A percentile compares a stretch with the other conserved stretches of the same genome.
These are phyloP conservation scores for Muscicapa striata DNA, from an alignment of 2,797 vertebrate genomes.

Conservation along the genomic window DNA sequence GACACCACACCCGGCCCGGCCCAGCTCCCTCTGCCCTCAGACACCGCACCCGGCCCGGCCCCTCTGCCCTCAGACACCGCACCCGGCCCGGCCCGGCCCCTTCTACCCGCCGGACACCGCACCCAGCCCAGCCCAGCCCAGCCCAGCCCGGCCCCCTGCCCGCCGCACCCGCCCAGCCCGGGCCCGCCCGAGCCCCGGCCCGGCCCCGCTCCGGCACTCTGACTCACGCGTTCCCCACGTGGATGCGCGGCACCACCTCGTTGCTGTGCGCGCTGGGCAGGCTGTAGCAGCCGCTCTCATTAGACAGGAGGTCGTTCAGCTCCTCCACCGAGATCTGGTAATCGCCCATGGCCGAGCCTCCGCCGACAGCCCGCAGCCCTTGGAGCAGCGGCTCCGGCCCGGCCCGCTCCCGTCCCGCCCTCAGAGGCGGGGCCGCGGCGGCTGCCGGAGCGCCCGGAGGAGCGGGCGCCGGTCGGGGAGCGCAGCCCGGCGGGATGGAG, in stretches of 20 bases:
- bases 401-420: neutral
- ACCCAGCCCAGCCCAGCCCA: neutral
- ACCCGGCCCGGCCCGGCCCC: too few species aligned
- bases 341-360: constrained; percentile 37
- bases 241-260: constrained; percentile 92
- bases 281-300: constrained; percentile 92
- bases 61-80: neutral
- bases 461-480: neutral
- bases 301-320: constrained; percentile 91
- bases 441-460: neutral
- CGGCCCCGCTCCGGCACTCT: constrained; percentile 58
- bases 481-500: neutral
- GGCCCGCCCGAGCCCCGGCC: neutral
- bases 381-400: neutral
- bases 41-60: too few species aligned
- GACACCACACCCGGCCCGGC: too few species aligned
- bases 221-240: constrained; percentile 98
- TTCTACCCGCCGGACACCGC: too few species aligned
- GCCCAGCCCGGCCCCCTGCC: neutral
- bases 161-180: too few species aligned
- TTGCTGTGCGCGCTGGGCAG: constrained; percentile 94
- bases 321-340: constrained; percentile 87
- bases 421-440: neutral
- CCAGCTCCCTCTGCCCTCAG: too few species aligned
- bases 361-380: neutral